phyloP scores from a whole-genome alignment of 2,888 invertebrate genomes.

The Megamerina dolium region DNA sequence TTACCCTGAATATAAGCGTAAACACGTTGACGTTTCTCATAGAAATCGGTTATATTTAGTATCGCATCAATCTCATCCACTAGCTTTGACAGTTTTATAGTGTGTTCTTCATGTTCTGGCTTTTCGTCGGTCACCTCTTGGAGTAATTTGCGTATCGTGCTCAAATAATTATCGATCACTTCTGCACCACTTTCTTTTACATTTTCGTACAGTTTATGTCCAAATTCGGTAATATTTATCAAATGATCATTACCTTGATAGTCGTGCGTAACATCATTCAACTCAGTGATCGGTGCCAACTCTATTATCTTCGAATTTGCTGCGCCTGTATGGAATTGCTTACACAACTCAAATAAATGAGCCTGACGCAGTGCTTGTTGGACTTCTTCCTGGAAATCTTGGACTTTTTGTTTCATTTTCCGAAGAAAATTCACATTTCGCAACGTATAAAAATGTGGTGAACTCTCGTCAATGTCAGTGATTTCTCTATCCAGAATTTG shows the following conservation, averaged over 20 bases:
- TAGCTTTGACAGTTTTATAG: slow-evolving; percentile 21
- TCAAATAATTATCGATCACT: slow-evolving; percentile 37
- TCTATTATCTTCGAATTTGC: too few species aligned
- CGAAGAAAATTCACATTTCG: slow-evolving; percentile 34
- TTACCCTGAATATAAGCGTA: slow-evolving; percentile 33
- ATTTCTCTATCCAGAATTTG: slow-evolving; percentile 30
- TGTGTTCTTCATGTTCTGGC: slow-evolving; percentile 11
- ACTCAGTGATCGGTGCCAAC: slow-evolving; percentile 24
- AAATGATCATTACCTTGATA: too few species aligned
- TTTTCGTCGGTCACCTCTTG: slow-evolving; percentile 33
- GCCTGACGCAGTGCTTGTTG: slow-evolving; percentile 33
- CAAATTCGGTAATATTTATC: slow-evolving; percentile 27
- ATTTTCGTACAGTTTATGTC: slow-evolving; percentile 27
- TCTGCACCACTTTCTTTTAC: slow-evolving; percentile 32
- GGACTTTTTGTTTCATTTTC: slow-evolving; percentile 27
- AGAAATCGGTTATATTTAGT: slow-evolving; percentile 30
- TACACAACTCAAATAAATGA: slow-evolving; percentile 32
- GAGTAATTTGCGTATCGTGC: slow-evolving; percentile 29
- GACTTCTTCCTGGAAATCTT: slow-evolving; percentile 27
- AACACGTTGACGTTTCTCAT: slow-evolving; percentile 34
- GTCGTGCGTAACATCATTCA: slow-evolving; percentile 21
- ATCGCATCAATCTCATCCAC: slow-evolving; percentile 31
- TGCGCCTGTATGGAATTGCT: too few species aligned
- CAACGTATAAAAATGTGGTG: slow-evolving; percentile 20
- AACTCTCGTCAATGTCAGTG: slow-evolving; percentile 11